Evolutionary conservation across 2,888 invertebrate species (phyloP).

Genomic region (Glaucopsyche alexis): DNA sequence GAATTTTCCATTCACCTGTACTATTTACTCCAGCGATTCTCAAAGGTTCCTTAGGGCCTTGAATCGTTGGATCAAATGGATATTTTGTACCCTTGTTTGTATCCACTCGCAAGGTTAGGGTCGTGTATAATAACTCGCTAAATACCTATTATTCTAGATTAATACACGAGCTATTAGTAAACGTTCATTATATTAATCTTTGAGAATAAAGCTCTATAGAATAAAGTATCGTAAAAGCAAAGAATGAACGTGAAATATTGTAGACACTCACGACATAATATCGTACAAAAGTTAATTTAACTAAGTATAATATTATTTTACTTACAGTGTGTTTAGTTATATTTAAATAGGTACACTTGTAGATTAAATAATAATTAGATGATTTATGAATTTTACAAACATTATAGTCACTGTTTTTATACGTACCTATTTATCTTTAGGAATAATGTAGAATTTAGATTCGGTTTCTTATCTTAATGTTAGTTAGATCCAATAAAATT

Average conservation of each 20-base stretch:
- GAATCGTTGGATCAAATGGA: neutral
- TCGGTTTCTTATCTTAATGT: neutral
- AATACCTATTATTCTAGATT: neutral
- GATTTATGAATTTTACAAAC: neutral
- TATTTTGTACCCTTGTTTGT: neutral
- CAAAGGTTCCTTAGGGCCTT: slow-evolving; percentile 13
- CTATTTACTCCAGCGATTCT: slow-evolving; percentile 1
- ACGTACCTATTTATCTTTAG: neutral
- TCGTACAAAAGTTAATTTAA: neutral
- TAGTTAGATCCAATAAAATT: neutral
- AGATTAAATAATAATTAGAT: neutral
- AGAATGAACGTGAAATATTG: neutral
- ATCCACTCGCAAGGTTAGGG: neutral
- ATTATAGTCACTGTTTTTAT: too few relatives aligned
- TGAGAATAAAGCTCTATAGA: neutral
- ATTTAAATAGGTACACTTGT: too few relatives aligned
- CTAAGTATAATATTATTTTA: too few relatives aligned
- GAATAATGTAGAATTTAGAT: neutral
- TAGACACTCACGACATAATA: neutral
- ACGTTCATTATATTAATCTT: neutral
- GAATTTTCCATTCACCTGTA: slow-evolving; percentile 7
- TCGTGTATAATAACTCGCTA: neutral
- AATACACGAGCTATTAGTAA: neutral
- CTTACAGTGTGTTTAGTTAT: too few relatives aligned
- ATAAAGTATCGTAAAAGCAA: too few relatives aligned